Base-by-base conservation (phyloP, 2,113 vertebrate species). In the Pachyramphus minor region DNA sequence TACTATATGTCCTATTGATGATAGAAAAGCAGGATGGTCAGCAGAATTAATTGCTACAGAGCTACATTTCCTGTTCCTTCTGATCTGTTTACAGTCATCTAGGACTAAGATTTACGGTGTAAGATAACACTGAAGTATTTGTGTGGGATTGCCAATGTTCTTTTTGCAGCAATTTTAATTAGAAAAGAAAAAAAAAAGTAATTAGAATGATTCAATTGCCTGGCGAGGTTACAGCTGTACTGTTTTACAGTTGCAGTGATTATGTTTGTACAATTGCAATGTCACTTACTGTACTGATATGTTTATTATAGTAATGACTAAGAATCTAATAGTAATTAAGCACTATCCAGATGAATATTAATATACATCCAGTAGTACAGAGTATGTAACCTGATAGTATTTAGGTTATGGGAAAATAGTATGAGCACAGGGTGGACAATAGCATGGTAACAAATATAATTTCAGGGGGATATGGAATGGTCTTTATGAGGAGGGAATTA, bases 121-220 rank as follows among this genome's bases (percentile, higher is more conserved):
- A 60, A 63, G 44, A 19, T 35, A 55, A 44, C 23, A 28, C 1
- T 20, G 53, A 88, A 77, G 16, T 42, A 35, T 73, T 93, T 55
- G 6, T 60, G 25, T 28, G 21, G 53, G 31, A 49, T 50, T 82
- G 13, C 20, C 1, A 2, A 18, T 0, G 1, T 63, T 64, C 9
- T 53, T 79, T 94, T 69, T 86, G 33, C 37, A 66, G 4, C 25
- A 66, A 16, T 75, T 89, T 62, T 76, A 76, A 62, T 72, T 33
- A 55, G 62, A 71, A 64, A 50, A 49, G 27, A 15, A 89, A 55
- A 56, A 63, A 58, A 28, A 39, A 19, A 3, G 23, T 89, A 35
- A 49, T 55, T 60, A n/a, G 58, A 37, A 55, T 45, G 33, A 20
- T 23, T 30, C 30, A 60, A 33, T 69, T 78, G 14, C 52, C 45